A percentile compares a stretch with the other conserved stretches of the same genome.
phyloP scores from a whole-genome alignment of 2,797 vertebrate genomes.

The Acrocephalus scirpaceus region DNA sequence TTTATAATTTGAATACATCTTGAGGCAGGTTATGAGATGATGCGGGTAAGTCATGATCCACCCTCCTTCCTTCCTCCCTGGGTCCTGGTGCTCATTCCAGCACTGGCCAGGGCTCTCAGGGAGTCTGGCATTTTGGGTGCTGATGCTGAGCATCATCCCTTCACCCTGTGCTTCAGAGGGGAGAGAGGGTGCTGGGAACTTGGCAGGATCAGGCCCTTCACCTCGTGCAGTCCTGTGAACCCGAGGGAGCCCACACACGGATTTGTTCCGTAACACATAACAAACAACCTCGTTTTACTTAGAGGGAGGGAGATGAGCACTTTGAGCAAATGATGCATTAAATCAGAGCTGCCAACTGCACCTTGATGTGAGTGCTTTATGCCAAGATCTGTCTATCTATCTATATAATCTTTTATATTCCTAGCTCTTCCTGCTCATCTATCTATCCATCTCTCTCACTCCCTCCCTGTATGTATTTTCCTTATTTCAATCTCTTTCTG shows the following conservation, averaged over 20 bases:
- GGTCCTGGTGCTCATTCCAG: neutral
- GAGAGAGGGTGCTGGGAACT: neutral
- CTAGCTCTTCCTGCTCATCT: slow-evolving; percentile 56
- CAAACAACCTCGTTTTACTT: slow-evolving; percentile 49
- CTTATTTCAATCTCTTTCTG: slow-evolving; percentile 32
- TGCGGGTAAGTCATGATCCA: neutral
- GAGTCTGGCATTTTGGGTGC: accelerated
- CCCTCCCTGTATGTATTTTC: neutral
- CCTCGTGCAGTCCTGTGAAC: slow-evolving; percentile 46
- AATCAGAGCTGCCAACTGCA: slow-evolving; percentile 46
- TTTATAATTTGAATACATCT: slow-evolving; percentile 68
- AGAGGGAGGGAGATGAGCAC: slow-evolving; percentile 35
- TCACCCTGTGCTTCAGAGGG: accelerated
- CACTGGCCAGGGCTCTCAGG: neutral
- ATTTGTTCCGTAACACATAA: slow-evolving; percentile 34
- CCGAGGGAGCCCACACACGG: slow-evolving; percentile 58
- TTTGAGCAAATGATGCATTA: slow-evolving; percentile 47
- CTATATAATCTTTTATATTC: slow-evolving; percentile 40
- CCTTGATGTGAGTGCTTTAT: slow-evolving; percentile 10
- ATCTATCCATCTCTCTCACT: slow-evolving; percentile 34
- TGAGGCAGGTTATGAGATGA: slow-evolving; percentile 60
- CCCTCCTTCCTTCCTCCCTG: neutral
- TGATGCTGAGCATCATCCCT: neutral
- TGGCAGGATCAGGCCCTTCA: slow-evolving; percentile 27
- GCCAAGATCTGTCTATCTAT: slow-evolving; percentile 58